phyloP scores from a whole-genome alignment of 2,888 invertebrate species.

The Cinara cedri region DNA sequence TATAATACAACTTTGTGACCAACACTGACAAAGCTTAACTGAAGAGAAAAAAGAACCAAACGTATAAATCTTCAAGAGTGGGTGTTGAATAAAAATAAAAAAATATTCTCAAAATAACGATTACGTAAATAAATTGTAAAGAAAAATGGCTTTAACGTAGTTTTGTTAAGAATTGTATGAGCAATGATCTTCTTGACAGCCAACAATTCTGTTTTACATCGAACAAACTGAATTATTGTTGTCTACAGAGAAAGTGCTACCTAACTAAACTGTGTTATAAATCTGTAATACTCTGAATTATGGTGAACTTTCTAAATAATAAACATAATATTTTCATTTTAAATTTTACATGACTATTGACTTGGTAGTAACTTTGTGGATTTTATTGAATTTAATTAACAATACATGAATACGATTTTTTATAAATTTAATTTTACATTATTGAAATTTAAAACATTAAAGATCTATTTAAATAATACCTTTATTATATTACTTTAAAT shows the following conservation, averaged over 20 bases:
- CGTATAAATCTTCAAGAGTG: background rate
- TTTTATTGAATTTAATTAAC: too few relatives aligned
- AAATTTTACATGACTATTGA: too few relatives aligned
- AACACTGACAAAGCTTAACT: background rate
- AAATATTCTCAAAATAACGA: background rate
- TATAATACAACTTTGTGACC: conserved; percentile 11
- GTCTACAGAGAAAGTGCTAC: conserved; percentile 7
- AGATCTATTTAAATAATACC: background rate
- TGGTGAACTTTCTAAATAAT: conserved; percentile 8
- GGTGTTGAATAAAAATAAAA: conserved; percentile 21
- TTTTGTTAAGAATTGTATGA: conserved; percentile 30
- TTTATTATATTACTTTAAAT: background rate
- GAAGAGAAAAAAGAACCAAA: background rate
- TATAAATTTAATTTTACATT: background rate
- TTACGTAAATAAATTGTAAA: background rate
- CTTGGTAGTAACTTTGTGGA: too few relatives aligned
- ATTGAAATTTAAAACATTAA: background rate
- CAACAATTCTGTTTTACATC: background rate
- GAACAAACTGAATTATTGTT: conserved; percentile 9
- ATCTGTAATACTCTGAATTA: background rate
- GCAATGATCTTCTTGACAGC: conserved; percentile 20
- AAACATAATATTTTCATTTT: background rate
- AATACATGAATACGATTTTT: too few relatives aligned
- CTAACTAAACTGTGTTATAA: background rate
- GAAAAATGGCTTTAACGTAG: background rate